A percentile compares a stretch with the other conserved stretches of the same genome.
phyloP scores from a whole-genome alignment of 2,797 vertebrate species.

The Lerista edwardsae region DNA sequence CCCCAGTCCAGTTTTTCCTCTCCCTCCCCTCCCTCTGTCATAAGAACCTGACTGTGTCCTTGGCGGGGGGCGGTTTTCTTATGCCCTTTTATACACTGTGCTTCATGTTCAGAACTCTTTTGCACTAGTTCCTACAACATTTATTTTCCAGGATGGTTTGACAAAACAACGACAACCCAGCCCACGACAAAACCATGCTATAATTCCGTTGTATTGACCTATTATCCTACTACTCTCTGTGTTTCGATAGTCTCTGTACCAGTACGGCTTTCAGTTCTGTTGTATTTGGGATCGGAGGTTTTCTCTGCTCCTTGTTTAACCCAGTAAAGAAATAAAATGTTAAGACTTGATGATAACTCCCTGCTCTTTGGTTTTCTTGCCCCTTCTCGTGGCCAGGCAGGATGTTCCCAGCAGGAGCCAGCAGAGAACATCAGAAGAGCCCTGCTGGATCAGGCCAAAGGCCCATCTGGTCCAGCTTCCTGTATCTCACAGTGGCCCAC shows the following conservation, averaged over 20 bases:
- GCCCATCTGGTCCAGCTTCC: too few relatives aligned
- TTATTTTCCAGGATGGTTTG: constrained; percentile 84
- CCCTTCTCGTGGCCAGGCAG: neutral
- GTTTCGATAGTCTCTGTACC: constrained; percentile 85
- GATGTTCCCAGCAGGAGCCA: neutral
- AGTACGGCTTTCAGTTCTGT: constrained; percentile 87
- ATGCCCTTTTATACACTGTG: constrained; percentile 89
- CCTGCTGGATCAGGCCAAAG: too few relatives aligned
- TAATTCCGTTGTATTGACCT: constrained; percentile 84
- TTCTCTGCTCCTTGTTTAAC: constrained; percentile 83
- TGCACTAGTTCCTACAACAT: constrained; percentile 86
- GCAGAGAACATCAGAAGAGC: too few relatives aligned
- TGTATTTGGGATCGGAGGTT: constrained; percentile 81
- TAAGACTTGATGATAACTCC: constrained; percentile 82
- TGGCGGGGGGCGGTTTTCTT: constrained; percentile 80
- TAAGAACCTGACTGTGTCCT: constrained; percentile 76
- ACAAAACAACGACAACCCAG: constrained; percentile 55
- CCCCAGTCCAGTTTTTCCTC: constrained; percentile 54
- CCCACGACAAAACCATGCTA: constrained; percentile 73
- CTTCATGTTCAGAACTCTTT: constrained; percentile 87
- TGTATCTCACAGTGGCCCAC: too few relatives aligned
- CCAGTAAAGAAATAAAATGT: constrained; percentile 88
- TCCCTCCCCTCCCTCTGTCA: constrained; percentile 63
- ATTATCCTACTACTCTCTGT: constrained; percentile 83
- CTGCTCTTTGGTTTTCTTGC: constrained; percentile 34